A percentile compares a stretch with the other conserved stretches of the same genome.
These are phyloP conservation scores for Bucco capensis DNA, from an alignment of 2,113 vertebrate species.

Conservation along the genomic window DNA sequence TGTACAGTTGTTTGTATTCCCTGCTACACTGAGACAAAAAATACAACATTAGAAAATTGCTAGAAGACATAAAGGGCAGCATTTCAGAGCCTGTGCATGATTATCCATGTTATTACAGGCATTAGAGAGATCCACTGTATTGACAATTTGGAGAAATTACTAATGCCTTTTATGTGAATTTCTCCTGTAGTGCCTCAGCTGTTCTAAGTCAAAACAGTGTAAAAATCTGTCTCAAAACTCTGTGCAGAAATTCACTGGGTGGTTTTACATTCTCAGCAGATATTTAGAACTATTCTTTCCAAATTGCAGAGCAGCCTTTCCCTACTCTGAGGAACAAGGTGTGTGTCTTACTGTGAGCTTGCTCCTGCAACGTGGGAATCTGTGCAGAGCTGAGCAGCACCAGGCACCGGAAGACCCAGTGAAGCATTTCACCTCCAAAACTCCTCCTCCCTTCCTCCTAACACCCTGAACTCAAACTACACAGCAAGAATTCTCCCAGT, in stretches of 20 bases:
- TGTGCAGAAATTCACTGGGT: not conserved
- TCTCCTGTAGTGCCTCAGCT: not conserved
- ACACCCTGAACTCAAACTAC: not conserved
- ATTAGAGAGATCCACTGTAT: fast-evolving
- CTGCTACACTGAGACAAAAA: not conserved
- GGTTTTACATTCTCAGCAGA: not conserved
- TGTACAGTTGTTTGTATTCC: not conserved
- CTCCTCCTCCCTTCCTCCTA: not conserved
- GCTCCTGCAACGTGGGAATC: not conserved
- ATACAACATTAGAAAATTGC: not conserved
- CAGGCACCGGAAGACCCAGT: fast-evolving
- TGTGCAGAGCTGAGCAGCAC: not conserved
- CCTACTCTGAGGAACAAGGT: fast-evolving
- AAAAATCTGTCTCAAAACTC: not conserved
- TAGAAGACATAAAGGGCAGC: not conserved
- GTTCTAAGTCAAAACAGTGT: not conserved
- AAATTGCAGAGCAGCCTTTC: not conserved
- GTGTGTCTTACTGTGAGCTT: not conserved
- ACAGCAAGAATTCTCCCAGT: not conserved
- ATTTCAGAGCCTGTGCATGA: not conserved
- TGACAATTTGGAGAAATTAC: not conserved
- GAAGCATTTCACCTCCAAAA: not conserved
- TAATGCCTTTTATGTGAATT: not conserved
- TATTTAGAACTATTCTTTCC: not conserved
- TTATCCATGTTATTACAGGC: not conserved